phyloP scores from a whole-genome alignment of 1,140 invertebrate genomes.

The Euura saliciscinereae region DNA sequence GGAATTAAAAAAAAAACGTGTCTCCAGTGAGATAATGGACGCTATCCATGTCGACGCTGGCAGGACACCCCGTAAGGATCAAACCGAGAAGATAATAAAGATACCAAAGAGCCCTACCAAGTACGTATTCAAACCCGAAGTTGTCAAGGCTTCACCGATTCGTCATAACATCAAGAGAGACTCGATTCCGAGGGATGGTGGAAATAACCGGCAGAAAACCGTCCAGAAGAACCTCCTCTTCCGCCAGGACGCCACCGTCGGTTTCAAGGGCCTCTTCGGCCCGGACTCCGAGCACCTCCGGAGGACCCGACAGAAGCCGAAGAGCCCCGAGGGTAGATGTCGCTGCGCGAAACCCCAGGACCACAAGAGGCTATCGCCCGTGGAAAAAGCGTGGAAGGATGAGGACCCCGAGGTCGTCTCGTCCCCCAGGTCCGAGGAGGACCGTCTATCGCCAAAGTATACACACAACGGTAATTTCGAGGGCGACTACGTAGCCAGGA shows the following conservation, averaged over 20 bases:
- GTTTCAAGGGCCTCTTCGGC: background rate
- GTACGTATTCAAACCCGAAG: constrained; percentile 18
- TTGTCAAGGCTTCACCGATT: background rate
- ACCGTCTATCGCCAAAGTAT: background rate
- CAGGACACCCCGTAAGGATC: constrained; percentile 22
- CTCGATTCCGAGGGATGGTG: constrained; percentile 12
- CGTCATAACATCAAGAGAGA: background rate
- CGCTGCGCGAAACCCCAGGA: constrained; percentile 22
- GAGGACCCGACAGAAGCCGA: constrained; percentile 9
- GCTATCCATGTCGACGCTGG: constrained; percentile 19
- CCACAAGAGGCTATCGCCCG: background rate
- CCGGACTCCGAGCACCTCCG: no score
- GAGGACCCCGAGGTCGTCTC: background rate
- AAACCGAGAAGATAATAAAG: background rate
- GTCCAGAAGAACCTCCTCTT: constrained; percentile 12
- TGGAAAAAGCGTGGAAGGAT: background rate
- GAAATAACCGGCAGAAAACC: background rate
- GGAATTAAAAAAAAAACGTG: no score
- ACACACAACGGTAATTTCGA: background rate
- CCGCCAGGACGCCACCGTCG: constrained; percentile 1
- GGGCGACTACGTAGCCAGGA: no score
- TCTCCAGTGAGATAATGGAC: constrained; percentile 23
- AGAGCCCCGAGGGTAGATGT: constrained; percentile 20
- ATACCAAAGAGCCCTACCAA: constrained; percentile 17
- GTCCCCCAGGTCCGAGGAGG: no score